A percentile compares a stretch with the other conserved stretches of the same genome.
Conservation (phyloP, 2,113 vertebrate genomes). For the Paracanthobrama guichenoti region DNA sequence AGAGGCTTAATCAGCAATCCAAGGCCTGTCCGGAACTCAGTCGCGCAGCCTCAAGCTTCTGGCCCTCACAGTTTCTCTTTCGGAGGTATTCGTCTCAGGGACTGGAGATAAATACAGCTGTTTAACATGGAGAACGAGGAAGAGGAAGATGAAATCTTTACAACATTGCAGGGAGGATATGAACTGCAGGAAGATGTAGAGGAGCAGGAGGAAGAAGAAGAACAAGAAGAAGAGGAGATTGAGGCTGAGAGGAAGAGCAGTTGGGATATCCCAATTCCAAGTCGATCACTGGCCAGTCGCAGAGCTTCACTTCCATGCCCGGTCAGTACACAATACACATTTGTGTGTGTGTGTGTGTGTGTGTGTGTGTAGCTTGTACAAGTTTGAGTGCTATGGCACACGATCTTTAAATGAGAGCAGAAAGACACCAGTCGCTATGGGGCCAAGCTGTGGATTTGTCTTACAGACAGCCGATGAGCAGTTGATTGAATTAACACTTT, state of each 20-base stretch:
- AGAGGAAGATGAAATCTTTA: slow-evolving; percentile 41
- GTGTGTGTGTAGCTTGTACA: neutral
- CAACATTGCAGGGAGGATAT: slow-evolving; percentile 6
- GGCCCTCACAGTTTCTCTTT: neutral
- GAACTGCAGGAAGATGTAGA: neutral
- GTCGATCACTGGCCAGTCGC: slow-evolving; percentile 64
- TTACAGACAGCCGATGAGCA: neutral
- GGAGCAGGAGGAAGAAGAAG: slow-evolving; percentile 76
- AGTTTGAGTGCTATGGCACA: neutral
- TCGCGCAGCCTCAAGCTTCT: neutral
- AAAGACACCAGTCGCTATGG: neutral
- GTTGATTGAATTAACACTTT: slow-evolving; percentile 1
- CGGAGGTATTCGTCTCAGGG: neutral
- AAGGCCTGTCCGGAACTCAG: neutral
- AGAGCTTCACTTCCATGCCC: slow-evolving; percentile 84
- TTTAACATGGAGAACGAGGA: slow-evolving; percentile 47
- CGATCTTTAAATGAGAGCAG: neutral
- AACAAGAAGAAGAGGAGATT: slow-evolving; percentile 75
- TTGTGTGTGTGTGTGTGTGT: neutral
- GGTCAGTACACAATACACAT: slow-evolving; percentile 70
- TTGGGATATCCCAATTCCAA: slow-evolving; percentile 37
- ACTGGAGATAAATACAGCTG: neutral
- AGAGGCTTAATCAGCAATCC: slow-evolving; percentile 12
- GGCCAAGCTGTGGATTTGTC: neutral
- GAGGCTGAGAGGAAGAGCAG: slow-evolving; percentile 71